Evolutionary conservation across 2,113 vertebrate species (phyloP).

Genomic region (Peromyscus polionotus): DNA sequence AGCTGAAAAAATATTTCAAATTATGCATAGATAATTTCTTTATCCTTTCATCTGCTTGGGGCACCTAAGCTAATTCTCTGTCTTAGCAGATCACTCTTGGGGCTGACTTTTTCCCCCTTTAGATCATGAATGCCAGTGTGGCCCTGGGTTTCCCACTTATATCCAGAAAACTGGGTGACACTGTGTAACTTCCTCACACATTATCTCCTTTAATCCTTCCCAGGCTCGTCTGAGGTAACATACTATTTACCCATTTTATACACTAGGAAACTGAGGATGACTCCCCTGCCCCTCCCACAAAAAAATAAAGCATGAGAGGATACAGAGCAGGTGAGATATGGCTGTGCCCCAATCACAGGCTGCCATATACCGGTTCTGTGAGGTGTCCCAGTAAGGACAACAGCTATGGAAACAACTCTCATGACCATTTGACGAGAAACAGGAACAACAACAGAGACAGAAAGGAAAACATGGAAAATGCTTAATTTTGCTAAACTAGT

Average conservation of each 20-base stretch:
- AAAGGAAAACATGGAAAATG: not conserved
- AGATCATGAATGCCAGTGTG: too few species aligned
- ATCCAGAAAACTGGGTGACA: not conserved
- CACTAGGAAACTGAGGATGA: not conserved
- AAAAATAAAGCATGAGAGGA: not conserved
- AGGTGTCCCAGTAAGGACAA: not conserved
- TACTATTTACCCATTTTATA: conserved; percentile 14
- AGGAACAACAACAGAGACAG: not conserved
- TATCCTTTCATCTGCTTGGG: not conserved
- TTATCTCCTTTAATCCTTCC: not conserved
- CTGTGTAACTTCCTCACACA: not conserved
- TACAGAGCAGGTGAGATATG: not conserved
- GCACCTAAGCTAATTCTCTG: not conserved
- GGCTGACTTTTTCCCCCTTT: not conserved
- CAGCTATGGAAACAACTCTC: not conserved
- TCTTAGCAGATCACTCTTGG: not conserved
- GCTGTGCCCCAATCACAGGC: not conserved
- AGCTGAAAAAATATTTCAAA: not conserved
- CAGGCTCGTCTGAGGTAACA: not conserved
- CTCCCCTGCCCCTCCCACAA: not conserved
- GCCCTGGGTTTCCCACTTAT: not conserved
- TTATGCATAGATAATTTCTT: not conserved
- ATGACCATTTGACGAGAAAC: not conserved
- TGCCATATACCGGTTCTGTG: not conserved
- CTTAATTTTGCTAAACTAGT: not conserved